phyloP scores from a whole-genome alignment of 2,113 vertebrate genomes.

The Pteruthius melanotis region DNA sequence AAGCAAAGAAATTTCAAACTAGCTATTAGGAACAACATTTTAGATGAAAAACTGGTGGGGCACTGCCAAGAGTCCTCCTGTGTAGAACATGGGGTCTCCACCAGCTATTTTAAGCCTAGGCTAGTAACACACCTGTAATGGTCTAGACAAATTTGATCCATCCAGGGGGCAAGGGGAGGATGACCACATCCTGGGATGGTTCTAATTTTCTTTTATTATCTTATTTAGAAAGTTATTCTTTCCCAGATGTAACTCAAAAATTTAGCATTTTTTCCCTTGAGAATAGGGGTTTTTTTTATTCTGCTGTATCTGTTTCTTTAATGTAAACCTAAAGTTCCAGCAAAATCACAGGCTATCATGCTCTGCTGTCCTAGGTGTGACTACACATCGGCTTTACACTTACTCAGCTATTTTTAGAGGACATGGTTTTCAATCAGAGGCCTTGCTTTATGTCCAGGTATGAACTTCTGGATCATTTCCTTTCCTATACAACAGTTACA shows the following conservation, averaged over 20 bases:
- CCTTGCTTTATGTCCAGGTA: neutral
- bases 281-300: neutral
- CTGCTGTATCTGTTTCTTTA: neutral
- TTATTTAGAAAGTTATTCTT: neutral
- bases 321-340: neutral
- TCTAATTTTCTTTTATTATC: neutral
- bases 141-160: neutral
- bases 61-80: neutral
- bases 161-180: neutral
- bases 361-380: neutral
- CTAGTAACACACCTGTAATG: neutral
- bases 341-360: neutral
- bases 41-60: neutral
- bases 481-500: neutral
- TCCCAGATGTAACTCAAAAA: neutral
- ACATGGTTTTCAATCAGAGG: neutral
- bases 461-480: neutral
- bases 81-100: neutral
- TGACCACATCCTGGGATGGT: neutral
- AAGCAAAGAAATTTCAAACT: neutral
- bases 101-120: neutral
- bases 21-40: neutral
- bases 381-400: neutral
- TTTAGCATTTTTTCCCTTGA: fast-evolving
- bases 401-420: neutral